Evolutionary conservation across 2,113 vertebrate genomes (phyloP).

Genomic region (Gobius niger): DNA sequence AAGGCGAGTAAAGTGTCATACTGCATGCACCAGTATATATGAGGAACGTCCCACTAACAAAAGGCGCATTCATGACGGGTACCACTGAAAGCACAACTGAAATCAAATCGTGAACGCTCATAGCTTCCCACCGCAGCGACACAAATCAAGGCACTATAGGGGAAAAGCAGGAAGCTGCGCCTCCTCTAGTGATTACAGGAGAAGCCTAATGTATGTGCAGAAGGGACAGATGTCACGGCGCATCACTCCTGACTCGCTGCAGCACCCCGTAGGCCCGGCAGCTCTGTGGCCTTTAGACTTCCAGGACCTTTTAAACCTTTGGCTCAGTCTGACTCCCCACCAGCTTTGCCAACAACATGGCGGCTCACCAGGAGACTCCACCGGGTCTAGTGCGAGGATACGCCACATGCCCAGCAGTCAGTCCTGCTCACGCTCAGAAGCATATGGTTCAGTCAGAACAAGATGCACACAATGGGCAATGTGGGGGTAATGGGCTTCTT

Average conservation of each 20-base stretch:
- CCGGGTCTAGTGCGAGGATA: slow-evolving; percentile 19
- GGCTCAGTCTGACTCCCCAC: slow-evolving; percentile 7
- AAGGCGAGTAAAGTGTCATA: too few relatives aligned
- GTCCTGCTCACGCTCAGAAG: slow-evolving; percentile 27
- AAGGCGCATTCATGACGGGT: too few relatives aligned
- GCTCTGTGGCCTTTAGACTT: slow-evolving; percentile 20
- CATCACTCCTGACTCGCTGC: slow-evolving; percentile 5
- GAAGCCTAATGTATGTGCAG: slow-evolving; percentile 6
- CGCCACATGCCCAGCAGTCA: slow-evolving; percentile 27
- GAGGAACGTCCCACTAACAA: too few relatives aligned
- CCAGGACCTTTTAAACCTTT: slow-evolving; percentile 35
- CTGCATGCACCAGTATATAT: too few relatives aligned
- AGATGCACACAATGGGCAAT: slow-evolving; percentile 21
- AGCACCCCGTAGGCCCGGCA: neutral
- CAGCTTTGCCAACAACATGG: slow-evolving; percentile 10
- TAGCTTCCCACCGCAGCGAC: too few relatives aligned
- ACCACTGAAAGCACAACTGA: too few relatives aligned
- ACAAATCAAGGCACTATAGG: neutral
- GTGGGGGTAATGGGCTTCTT: slow-evolving; percentile 29
- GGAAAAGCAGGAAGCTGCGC: neutral
- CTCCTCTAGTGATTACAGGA: neutral
- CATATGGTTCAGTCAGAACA: slow-evolving; percentile 50
- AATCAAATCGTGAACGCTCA: too few relatives aligned
- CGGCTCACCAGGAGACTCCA: slow-evolving; percentile 8
- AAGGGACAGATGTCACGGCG: slow-evolving; percentile 13